Conservation (phyloP, 2,113 vertebrate genomes). For the Syrrhaptes paradoxus region DNA sequence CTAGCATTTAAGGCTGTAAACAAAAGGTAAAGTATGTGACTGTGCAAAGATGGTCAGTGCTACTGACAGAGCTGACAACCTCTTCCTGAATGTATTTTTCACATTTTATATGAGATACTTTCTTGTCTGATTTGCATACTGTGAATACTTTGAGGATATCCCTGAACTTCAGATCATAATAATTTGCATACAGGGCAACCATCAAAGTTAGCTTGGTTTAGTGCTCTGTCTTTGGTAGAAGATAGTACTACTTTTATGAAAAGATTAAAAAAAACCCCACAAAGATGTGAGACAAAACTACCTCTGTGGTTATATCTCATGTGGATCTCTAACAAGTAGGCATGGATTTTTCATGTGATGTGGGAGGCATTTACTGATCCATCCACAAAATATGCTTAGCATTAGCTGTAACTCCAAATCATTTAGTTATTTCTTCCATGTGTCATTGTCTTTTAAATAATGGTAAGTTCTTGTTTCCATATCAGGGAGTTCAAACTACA, state of each 20-base stretch:
- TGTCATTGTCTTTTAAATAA: not conserved
- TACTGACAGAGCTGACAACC: not conserved
- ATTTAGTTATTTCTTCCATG: not conserved
- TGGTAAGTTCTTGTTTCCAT: not conserved
- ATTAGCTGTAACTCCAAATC: not conserved
- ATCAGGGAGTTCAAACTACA: not conserved
- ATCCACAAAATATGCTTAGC: not conserved
- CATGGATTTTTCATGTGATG: not conserved
- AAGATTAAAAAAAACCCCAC: not conserved
- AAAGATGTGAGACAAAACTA: not conserved
- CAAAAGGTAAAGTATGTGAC: not conserved
- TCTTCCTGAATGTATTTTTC: not conserved
- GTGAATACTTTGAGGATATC: not conserved
- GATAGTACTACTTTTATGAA: not conserved
- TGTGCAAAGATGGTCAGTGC: not conserved
- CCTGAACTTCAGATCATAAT: not conserved
- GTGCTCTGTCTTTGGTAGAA: not conserved
- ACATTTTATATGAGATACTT: not conserved
- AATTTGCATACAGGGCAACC: not conserved
- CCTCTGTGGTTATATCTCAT: not conserved
- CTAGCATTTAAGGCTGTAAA: not conserved
- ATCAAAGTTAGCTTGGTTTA: not conserved
- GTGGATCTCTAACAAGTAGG: not conserved
- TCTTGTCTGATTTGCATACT: not conserved
- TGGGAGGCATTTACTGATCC: not conserved